Percentiles rank a stretch among this genome's conserved stretches.
These are phyloP conservation scores for Cepaea nemoralis DNA, from an alignment of 1,140 invertebrate species.

Conservation along the genomic window DNA sequence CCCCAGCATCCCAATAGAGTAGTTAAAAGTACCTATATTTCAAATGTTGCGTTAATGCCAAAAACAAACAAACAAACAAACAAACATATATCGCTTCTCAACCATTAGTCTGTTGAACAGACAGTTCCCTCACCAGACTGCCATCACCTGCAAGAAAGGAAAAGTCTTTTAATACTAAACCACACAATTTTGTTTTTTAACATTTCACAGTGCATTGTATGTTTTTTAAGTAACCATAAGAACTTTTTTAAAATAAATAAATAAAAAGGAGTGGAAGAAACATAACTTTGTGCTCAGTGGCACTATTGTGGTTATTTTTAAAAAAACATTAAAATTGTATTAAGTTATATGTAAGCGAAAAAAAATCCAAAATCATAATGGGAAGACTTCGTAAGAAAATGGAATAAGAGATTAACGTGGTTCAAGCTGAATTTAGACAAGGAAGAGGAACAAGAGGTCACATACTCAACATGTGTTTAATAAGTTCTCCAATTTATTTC, in stretches of 20 bases:
- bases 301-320: neutral
- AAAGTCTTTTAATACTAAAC: neutral
- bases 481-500: too few species aligned
- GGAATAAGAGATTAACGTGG: too few species aligned
- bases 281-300: neutral
- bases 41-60: too few species aligned
- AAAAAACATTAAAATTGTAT: neutral
- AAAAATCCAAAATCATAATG: too few species aligned
- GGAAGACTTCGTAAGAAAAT: too few species aligned
- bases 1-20: neutral
- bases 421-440: too few species aligned
- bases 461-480: too few species aligned
- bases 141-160: conserved; percentile 17
- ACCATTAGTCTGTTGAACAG: neutral
- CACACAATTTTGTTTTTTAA: neutral
- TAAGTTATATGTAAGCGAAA: neutral
- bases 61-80: neutral
- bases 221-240: neutral
- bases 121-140: neutral
- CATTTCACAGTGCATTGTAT: neutral
- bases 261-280: neutral
- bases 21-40: too few species aligned
- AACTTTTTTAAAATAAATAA: neutral
- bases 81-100: conserved; percentile 6
- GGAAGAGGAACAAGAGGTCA: too few species aligned